These are phyloP conservation scores for Bubo scandiacus DNA, from an alignment of 2,113 vertebrate genomes.

Conservation along the genomic window DNA sequence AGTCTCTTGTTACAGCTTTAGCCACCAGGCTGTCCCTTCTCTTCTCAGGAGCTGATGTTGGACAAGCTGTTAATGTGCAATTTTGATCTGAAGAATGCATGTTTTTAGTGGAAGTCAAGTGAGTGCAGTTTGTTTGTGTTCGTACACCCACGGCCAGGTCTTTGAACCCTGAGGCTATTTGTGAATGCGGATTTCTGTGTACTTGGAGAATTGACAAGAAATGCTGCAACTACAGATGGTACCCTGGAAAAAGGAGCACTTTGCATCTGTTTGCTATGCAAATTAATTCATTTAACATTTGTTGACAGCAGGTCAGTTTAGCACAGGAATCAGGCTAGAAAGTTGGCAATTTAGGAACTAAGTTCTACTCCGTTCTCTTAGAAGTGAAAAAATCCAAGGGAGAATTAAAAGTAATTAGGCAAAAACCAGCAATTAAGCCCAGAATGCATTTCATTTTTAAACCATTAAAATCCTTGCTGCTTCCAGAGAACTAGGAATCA, in stretches of 20 bases:
- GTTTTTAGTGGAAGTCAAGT: neutral
- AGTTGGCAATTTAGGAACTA: constrained; percentile 30
- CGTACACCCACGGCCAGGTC: neutral
- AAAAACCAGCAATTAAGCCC: constrained; percentile 38
- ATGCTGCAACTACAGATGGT: constrained; percentile 55
- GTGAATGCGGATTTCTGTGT: neutral
- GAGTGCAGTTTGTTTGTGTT: constrained; percentile 36
- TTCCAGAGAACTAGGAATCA: neutral
- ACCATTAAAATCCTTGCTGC: neutral
- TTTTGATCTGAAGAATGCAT: neutral
- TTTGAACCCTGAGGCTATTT: constrained; percentile 18
- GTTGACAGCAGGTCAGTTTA: constrained; percentile 63
- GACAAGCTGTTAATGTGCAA: neutral
- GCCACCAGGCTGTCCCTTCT: neutral
- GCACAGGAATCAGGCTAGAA: constrained; percentile 27
- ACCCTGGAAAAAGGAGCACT: constrained; percentile 50
- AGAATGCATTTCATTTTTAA: constrained; percentile 33
- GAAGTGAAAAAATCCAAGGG: constrained; percentile 29
- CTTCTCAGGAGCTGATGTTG: neutral
- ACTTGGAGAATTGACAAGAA: constrained; percentile 58
- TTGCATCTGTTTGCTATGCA: constrained; percentile 64
- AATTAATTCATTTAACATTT: constrained; percentile 57
- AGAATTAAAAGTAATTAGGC: constrained; percentile 50
- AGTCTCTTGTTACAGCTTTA: neutral
- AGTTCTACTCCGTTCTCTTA: constrained; percentile 17